Base-by-base conservation (phyloP, 2,797 vertebrate genomes). In the Schizopygopsis pylzovi region DNA sequence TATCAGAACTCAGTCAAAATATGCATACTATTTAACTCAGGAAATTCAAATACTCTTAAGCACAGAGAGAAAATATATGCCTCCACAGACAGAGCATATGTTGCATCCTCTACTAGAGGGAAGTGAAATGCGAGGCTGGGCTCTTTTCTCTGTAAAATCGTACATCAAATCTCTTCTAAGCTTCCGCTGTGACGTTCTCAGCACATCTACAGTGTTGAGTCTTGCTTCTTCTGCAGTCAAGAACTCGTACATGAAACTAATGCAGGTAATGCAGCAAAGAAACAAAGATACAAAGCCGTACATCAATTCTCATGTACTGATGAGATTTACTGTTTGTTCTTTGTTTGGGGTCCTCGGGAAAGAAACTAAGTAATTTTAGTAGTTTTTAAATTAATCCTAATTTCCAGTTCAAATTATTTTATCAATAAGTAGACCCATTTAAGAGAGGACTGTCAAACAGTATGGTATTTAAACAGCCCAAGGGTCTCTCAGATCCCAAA, bases 171-270 rank as follows among this genome's bases (percentile, higher is more conserved):
- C 86, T 85, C 83, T 78, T 75, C 22, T 71, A 45, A 81, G 77
- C 87, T 90, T 91, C 90, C 89, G 90, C 72, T 88, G 70, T 85
- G 68, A 84, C 75, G 49, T 71, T 72, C 83, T 72, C 18, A 10
- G 63, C 39, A 45, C 41, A 79, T 33, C 63, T 70, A 52, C 3
- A 0, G 22, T 20, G 2, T 79, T 10, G 25, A 59, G 25, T 59
- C 52, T 56, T n/a, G 6, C 83, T n/a, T 56, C 61, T 67, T 77
- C 37, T 78, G 49, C 37, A 78, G 47, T 77, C 71, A 43, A 67
- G 10, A 56, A 10, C 37, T 79, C n/a, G 3, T 68, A 61, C 22
- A 41, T 77, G 18, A 77, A 67, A 67, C 61, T 63, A 63, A 28
- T 28, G 12, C 33, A 10, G 20, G 15, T 41, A 20, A 67, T n/a